These are phyloP conservation scores for Bombus cullumanus DNA, from an alignment of 1,140 invertebrate genomes.

Conservation along the genomic window DNA sequence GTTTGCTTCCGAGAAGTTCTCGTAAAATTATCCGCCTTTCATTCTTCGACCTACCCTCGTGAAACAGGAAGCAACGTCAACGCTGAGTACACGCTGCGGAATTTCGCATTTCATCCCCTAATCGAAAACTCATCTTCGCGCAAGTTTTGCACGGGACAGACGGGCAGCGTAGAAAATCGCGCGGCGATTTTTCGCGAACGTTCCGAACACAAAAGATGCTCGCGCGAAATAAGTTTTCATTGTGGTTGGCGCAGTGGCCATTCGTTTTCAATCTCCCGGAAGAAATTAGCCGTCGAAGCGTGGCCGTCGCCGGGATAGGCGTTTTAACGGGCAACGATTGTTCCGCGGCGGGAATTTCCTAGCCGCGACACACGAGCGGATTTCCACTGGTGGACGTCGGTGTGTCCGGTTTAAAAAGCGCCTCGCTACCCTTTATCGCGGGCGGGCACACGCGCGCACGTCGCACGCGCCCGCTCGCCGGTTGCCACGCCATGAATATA, in stretches of 20 bases:
- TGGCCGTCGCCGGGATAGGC: not conserved
- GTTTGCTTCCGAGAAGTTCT: too few species aligned
- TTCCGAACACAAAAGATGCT: constrained; percentile 6
- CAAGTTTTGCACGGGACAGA: not conserved
- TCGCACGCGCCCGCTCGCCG: not conserved
- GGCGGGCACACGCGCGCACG: constrained; percentile 20
- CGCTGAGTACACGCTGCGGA: not conserved
- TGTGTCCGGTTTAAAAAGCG: constrained; percentile 1
- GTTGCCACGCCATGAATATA: constrained; percentile 54
- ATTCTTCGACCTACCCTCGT: too few species aligned
- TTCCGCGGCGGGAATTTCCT: not conserved
- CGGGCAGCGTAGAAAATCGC: not conserved
- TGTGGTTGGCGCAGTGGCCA: not conserved
- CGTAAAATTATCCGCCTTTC: too few species aligned
- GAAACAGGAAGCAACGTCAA: too few species aligned
- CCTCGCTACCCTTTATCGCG: constrained; percentile 32
- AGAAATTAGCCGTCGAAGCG: constrained; percentile 35
- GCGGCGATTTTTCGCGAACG: not conserved
- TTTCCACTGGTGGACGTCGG: not conserved
- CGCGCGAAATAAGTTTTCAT: constrained; percentile 31
- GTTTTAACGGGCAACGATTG: constrained; percentile 17
- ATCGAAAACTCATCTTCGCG: not conserved
- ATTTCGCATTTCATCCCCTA: not conserved
- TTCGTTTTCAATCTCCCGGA: constrained; percentile 14
- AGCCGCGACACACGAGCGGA: not conserved